A percentile compares a stretch with the other conserved stretches of the same genome.
Conservation (phyloP, 2,113 vertebrate species). For the Hirundichthys speculiger region DNA sequence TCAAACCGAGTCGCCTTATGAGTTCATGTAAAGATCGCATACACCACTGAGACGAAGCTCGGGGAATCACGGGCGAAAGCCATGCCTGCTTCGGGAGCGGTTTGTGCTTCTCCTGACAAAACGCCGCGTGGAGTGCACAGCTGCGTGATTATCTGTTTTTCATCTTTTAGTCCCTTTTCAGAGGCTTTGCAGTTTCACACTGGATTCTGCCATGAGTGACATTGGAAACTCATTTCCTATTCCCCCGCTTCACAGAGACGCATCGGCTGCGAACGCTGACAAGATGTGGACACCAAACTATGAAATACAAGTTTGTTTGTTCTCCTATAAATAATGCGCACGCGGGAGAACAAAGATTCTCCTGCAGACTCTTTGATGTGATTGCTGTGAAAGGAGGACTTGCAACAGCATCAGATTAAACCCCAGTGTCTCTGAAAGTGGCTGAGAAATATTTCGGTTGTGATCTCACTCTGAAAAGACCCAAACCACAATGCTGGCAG, state of each 20-base stretch:
- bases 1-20: slow-evolving; percentile 64
- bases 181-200: slow-evolving; percentile 50
- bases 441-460: slow-evolving; percentile 23
- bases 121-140: too few species aligned
- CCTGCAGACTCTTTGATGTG: slow-evolving; percentile 65
- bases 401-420: slow-evolving; percentile 66
- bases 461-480: slow-evolving; percentile 49
- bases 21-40: slow-evolving; percentile 61
- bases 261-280: slow-evolving; percentile 35
- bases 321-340: slow-evolving; percentile 69
- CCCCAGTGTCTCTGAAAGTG: slow-evolving; percentile 38
- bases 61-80: slow-evolving; percentile 33
- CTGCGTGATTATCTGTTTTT: slow-evolving; percentile 53
- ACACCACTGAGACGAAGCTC: slow-evolving; percentile 21
- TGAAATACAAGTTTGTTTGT: slow-evolving; percentile 46
- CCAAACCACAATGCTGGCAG: slow-evolving; percentile 43
- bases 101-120: slow-evolving; percentile 55
- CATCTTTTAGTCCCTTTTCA: slow-evolving; percentile 64
- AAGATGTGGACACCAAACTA: slow-evolving; percentile 44
- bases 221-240: slow-evolving; percentile 51
- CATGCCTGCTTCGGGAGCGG: slow-evolving; percentile 32
- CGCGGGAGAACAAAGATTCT: slow-evolving; percentile 62
- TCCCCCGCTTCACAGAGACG: slow-evolving; percentile 41
- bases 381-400: slow-evolving; percentile 55
- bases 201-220: slow-evolving; percentile 57